These are phyloP conservation scores for Bombus impatiens DNA, from an alignment of 1,140 invertebrate genomes.

Conservation along the genomic window DNA sequence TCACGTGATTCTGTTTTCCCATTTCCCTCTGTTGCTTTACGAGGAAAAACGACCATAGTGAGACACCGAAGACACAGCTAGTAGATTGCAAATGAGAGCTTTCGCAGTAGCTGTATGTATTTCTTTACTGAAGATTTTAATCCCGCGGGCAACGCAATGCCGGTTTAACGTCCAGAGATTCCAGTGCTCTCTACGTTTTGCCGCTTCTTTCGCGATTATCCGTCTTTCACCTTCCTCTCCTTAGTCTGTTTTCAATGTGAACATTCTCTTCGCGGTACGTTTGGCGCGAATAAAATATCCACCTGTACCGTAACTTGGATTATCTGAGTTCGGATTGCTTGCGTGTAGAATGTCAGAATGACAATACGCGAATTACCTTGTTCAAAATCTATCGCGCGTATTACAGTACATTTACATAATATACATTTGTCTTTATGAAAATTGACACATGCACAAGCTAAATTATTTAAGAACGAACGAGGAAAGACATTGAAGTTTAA, in stretches of 20 bases:
- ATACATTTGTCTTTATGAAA: conserved; percentile 12
- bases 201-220: conserved; percentile 8
- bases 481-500: not conserved
- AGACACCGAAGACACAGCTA: conserved; percentile 37
- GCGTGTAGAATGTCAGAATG: conserved; percentile 17
- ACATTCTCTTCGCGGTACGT: not conserved
- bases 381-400: conserved; percentile 7
- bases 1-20: conserved; percentile 1
- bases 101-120: conserved; percentile 72
- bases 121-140: conserved; percentile 76
- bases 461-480: conserved; percentile 1
- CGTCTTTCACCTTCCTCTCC: conserved; percentile 25
- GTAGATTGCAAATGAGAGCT: conserved; percentile 76
- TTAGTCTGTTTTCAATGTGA: conserved; percentile 26
- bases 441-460: not conserved
- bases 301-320: conserved; percentile 11
- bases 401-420: not conserved
- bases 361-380: conserved; percentile 11
- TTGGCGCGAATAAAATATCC: conserved; percentile 36
- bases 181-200: conserved; percentile 48
- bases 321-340: not conserved
- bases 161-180: conserved; percentile 56
- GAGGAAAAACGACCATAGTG: conserved; percentile 33
- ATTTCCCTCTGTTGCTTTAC: not conserved
- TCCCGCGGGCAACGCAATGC: conserved; percentile 73